Percentiles rank a stretch among this genome's conserved stretches.
phyloP scores from a whole-genome alignment of 2,888 invertebrate species.

The Herminia tarsipennalis region DNA sequence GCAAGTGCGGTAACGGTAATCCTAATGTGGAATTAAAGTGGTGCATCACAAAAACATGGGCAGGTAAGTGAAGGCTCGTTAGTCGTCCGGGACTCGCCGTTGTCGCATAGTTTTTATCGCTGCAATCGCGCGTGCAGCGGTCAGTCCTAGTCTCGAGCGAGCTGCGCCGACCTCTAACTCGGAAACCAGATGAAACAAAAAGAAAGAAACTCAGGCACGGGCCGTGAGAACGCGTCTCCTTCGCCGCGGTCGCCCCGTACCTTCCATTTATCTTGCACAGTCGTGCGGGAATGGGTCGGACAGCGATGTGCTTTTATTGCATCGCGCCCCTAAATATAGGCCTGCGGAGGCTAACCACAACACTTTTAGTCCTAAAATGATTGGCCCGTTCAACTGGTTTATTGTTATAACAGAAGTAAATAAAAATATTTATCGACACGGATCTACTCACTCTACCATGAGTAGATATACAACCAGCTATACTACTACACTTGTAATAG shows the following conservation, averaged over 20 bases:
- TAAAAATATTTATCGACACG: slow-evolving; percentile 13
- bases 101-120: slow-evolving; percentile 74
- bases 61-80: slow-evolving; percentile 69
- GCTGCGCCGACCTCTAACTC: slow-evolving; percentile 79
- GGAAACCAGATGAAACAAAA: slow-evolving; percentile 80
- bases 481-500: neutral
- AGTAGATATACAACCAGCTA: too few species aligned
- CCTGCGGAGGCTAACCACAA: slow-evolving; percentile 69
- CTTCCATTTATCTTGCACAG: slow-evolving; percentile 83
- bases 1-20: slow-evolving; percentile 54
- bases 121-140: slow-evolving; percentile 75
- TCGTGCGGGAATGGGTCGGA: slow-evolving; percentile 82
- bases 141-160: slow-evolving; percentile 72
- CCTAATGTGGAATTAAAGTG: slow-evolving; percentile 48
- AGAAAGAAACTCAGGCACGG: slow-evolving; percentile 78
- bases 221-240: slow-evolving; percentile 84
- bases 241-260: slow-evolving; percentile 63
- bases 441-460: neutral
- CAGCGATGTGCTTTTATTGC: slow-evolving; percentile 83
- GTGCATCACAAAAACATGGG: slow-evolving; percentile 55
- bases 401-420: slow-evolving; percentile 45
- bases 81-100: slow-evolving; percentile 55
- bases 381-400: slow-evolving; percentile 61
- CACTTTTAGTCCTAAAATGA: slow-evolving; percentile 73
- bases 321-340: slow-evolving; percentile 83